These are phyloP conservation scores for Drosophila pandora DNA, from an alignment of 1,140 invertebrate species.

Conservation along the genomic window DNA sequence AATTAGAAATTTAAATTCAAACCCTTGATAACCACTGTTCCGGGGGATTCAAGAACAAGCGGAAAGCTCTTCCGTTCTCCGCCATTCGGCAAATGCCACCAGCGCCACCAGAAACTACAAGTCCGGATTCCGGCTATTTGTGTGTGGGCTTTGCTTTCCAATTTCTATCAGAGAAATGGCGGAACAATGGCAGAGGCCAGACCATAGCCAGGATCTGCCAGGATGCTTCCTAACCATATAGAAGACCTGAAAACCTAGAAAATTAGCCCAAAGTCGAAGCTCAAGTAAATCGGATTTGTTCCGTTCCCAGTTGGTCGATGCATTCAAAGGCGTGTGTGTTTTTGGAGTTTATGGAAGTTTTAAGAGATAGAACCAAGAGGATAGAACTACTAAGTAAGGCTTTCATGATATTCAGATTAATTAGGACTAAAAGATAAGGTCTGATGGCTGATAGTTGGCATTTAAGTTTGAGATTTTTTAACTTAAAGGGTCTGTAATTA, in stretches of 20 bases:
- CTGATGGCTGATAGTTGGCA: no score
- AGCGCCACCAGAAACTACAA: neutral
- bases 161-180: conserved; percentile 5
- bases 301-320: neutral
- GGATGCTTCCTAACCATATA: neutral
- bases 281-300: neutral
- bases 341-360: neutral
- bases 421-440: no score
- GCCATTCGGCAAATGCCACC: conserved; percentile 6
- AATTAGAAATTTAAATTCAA: no score
- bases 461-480: no score
- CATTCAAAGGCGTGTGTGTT: neutral
- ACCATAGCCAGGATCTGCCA: neutral
- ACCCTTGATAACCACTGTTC: neutral
- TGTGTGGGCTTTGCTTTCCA: conserved; percentile 8
- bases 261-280: conserved; percentile 12
- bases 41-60: conserved; percentile 23
- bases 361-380: neutral
- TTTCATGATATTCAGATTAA: no score
- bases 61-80: conserved; percentile 6
- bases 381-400: no score
- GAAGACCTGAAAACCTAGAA: conserved; percentile 1
- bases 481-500: neutral
- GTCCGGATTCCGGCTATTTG: conserved; percentile 8
- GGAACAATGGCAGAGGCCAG: conserved; percentile 5